A percentile compares a stretch with the other conserved stretches of the same genome.
phyloP scores from a whole-genome alignment of 1,140 invertebrate species.

The Conopomorpha cramerella region DNA sequence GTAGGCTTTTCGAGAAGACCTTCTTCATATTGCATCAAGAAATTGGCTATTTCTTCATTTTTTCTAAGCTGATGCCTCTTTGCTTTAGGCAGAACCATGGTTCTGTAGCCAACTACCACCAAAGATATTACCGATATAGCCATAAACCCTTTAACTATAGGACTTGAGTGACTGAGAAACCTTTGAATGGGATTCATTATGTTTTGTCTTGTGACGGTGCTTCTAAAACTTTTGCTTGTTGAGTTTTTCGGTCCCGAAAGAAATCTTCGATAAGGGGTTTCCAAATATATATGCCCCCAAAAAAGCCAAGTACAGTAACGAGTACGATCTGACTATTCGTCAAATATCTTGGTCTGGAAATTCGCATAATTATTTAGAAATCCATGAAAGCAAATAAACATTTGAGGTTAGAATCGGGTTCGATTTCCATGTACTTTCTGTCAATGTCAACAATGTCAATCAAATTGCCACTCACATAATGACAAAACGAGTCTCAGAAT shows the following conservation, averaged over 20 bases:
- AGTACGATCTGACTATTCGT: constrained; percentile 40
- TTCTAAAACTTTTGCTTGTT: constrained; percentile 8
- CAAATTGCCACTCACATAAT: neutral
- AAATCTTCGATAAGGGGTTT: constrained; percentile 39
- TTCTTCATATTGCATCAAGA: constrained; percentile 37
- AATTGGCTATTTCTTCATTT: constrained; percentile 35
- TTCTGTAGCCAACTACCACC: constrained; percentile 18
- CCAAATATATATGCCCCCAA: constrained; percentile 56
- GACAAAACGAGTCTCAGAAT: neutral
- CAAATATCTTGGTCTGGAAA: constrained; percentile 33
- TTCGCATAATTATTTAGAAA: constrained; percentile 18
- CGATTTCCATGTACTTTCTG: no score
- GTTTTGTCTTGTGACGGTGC: constrained; percentile 10
- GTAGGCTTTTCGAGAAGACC: constrained; percentile 10
- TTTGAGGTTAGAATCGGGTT: no score
- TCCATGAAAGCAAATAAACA: constrained; percentile 4
- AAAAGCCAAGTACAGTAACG: constrained; percentile 39
- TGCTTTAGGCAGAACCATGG: constrained; percentile 22
- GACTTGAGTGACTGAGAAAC: constrained; percentile 24
- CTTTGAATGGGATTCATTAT: constrained; percentile 14
- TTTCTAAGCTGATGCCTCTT: constrained; percentile 14
- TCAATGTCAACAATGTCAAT: no score
- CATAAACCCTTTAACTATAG: constrained; percentile 32
- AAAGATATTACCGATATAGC: constrained; percentile 26
- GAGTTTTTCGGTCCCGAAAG: constrained; percentile 14